These are phyloP conservation scores for Zosterops hypoxanthus DNA, from an alignment of 2,113 vertebrate genomes.

Conservation along the genomic window DNA sequence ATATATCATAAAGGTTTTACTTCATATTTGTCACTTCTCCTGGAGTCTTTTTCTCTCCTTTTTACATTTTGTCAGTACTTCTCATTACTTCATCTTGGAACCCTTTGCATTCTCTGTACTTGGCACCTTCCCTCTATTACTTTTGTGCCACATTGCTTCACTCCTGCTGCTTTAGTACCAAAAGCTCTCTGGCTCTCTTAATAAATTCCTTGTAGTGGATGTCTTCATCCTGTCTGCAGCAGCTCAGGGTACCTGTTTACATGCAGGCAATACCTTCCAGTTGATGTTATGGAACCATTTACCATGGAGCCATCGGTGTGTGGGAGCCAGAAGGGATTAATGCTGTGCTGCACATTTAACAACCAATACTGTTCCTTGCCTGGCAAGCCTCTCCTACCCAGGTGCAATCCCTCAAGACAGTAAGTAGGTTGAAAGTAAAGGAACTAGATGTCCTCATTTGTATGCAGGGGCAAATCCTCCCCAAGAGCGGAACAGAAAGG, in stretches of 20 bases:
- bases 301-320: rapidly evolving
- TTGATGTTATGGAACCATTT: background rate
- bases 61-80: background rate
- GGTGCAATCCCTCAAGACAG: background rate
- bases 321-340: background rate
- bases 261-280: background rate
- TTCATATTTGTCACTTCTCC: background rate
- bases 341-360: background rate
- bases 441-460: background rate
- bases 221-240: background rate
- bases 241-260: background rate
- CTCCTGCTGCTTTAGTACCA: background rate
- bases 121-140: background rate
- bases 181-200: background rate
- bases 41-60: background rate
- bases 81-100: background rate
- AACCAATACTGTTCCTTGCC: background rate
- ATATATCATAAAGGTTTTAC: background rate
- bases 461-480: background rate
- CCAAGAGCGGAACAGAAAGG: background rate
- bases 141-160: background rate
- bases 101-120: background rate
- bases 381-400: background rate
- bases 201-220: background rate
- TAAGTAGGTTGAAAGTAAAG: background rate